Conservation (phyloP, 2,113 vertebrate genomes). For the Daphoenositta chrysoptera region DNA sequence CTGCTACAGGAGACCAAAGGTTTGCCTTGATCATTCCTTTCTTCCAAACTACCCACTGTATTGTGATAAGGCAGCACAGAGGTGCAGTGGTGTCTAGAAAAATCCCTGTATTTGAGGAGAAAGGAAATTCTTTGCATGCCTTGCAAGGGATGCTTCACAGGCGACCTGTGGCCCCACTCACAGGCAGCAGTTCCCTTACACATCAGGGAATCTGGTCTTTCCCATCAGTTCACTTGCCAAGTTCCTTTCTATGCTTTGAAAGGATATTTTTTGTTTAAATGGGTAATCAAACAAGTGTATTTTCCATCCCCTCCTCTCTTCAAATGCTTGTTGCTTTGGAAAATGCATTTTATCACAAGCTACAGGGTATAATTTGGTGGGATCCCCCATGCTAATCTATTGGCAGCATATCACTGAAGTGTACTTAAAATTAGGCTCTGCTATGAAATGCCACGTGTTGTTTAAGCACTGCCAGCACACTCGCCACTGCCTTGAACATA, state of each 20-base stretch:
- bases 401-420: neutral
- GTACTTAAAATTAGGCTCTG: neutral
- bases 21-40: neutral
- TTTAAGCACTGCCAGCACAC: neutral
- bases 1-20: neutral
- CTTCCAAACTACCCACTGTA: neutral
- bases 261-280: neutral
- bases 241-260: neutral
- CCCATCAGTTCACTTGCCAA: neutral
- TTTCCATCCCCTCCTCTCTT: neutral
- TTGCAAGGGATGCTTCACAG: neutral
- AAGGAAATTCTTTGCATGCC: neutral
- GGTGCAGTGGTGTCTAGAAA: neutral
- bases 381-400: neutral
- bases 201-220: neutral
- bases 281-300: neutral
- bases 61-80: neutral
- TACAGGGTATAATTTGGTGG: neutral
- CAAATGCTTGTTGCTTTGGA: neutral
- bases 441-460: neutral
- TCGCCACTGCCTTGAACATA: neutral
- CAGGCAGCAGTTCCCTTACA: neutral
- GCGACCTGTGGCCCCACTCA: neutral
- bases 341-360: slow-evolving; percentile 5
- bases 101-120: neutral